Evolutionary conservation across 1,140 invertebrate genomes (phyloP).

Genomic region (Kradibia gibbosae): DNA sequence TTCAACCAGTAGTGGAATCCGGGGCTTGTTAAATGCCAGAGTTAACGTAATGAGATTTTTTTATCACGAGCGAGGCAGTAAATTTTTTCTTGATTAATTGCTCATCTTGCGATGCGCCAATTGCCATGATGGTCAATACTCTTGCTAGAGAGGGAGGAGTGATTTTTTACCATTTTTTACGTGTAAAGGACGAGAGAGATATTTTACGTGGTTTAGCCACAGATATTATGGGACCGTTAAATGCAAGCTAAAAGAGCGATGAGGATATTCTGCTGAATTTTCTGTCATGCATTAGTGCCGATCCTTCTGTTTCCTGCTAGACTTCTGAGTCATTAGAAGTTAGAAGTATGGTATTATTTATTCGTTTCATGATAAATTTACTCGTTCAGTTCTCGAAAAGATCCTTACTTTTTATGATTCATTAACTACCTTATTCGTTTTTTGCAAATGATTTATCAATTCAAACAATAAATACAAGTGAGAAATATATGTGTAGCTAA

Average conservation of each 20-base stretch:
- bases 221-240: too few species aligned
- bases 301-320: background rate
- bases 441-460: too few species aligned
- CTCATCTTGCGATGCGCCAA: background rate
- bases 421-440: background rate
- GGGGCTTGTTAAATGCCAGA: background rate
- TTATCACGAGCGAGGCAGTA: slow-evolving; percentile 20
- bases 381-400: background rate
- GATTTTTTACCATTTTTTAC: too few species aligned
- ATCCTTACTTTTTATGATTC: background rate
- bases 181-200: too few species aligned
- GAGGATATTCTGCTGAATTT: background rate
- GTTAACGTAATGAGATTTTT: slow-evolving; percentile 26
- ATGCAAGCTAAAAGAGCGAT: background rate
- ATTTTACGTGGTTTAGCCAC: too few species aligned
- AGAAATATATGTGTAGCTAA: too few species aligned
- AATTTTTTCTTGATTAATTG: slow-evolving; percentile 30
- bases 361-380: background rate
- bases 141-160: too few species aligned
- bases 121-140: too few species aligned
- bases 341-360: background rate
- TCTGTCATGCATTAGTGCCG: background rate
- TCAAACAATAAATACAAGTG: too few species aligned
- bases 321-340: background rate
- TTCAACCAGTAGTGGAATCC: background rate